phyloP scores from a whole-genome alignment of 2,888 invertebrate species.

The Philonicus albiceps region DNA sequence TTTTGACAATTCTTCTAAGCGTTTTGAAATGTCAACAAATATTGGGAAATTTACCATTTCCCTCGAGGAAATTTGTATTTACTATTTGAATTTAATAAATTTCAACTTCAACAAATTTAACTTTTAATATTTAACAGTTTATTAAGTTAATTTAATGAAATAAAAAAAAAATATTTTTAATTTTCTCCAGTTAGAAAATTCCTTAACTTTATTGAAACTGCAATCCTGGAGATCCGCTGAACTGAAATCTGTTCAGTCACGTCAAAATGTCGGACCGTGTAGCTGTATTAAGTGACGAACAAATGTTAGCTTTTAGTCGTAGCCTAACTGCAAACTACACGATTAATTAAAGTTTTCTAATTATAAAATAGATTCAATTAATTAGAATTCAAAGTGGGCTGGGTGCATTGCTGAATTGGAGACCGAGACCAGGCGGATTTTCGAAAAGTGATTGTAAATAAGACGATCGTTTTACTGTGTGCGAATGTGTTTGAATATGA shows the following conservation, averaged over 20 bases:
- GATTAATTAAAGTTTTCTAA: not conserved
- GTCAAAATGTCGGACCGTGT: slow-evolving; percentile 34
- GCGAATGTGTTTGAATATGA: not conserved
- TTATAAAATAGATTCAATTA: not conserved
- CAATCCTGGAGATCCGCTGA: not conserved
- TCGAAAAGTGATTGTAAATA: slow-evolving; percentile 27
- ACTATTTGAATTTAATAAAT: not conserved
- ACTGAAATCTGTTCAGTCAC: not conserved
- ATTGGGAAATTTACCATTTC: not conserved
- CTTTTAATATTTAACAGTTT: not conserved
- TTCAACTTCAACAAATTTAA: not conserved
- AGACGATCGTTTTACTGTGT: not conserved
- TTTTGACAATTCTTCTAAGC: slow-evolving; percentile 1
- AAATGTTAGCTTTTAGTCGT: not conserved
- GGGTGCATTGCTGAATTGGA: not conserved
- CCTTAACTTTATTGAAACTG: not conserved
- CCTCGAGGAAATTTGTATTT: not conserved
- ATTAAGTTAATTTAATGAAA: not conserved
- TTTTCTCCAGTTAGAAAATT: not conserved
- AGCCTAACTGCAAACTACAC: not conserved
- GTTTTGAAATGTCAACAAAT: not conserved
- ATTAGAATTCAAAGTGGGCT: not conserved
- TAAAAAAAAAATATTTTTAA: not conserved
- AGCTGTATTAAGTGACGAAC: slow-evolving; percentile 1
- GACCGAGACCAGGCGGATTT: not conserved